These are phyloP conservation scores for Molanna angustata DNA, from an alignment of 2,888 invertebrate species.

Conservation along the genomic window DNA sequence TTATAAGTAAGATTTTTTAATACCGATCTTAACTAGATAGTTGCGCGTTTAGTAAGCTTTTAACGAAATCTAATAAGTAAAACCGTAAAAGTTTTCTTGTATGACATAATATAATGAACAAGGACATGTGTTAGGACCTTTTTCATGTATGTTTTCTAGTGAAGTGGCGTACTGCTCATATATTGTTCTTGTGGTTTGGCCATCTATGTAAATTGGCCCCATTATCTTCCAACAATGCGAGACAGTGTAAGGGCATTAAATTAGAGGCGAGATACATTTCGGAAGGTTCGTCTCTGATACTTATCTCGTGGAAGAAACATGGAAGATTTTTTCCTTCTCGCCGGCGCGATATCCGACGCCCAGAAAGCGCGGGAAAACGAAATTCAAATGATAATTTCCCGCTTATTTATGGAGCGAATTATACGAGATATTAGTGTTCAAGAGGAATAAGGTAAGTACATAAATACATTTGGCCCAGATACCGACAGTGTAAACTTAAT, in stretches of 20 bases:
- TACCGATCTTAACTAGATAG: too few species aligned
- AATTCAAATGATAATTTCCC: constrained; percentile 14
- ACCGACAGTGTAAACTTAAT: constrained; percentile 2
- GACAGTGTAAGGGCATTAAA: constrained; percentile 21
- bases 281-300: constrained; percentile 12
- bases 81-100: too few species aligned
- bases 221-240: constrained; percentile 29
- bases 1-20: too few species aligned
- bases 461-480: constrained; percentile 13
- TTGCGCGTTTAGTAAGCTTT: too few species aligned
- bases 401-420: constrained; percentile 17
- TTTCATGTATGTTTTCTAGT: too few species aligned
- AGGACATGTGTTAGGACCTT: too few species aligned
- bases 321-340: neutral
- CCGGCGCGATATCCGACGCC: neutral
- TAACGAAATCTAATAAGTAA: too few species aligned
- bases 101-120: too few species aligned
- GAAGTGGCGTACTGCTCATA: constrained; percentile 25
- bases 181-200: constrained; percentile 25
- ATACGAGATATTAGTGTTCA: constrained; percentile 12
- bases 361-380: neutral
- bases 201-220: constrained; percentile 30
- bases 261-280: constrained; percentile 23
- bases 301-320: neutral
- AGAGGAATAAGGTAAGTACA: constrained; percentile 11